Percentiles rank a stretch among this genome's conserved stretches.
phyloP scores from a whole-genome alignment of 2,797 vertebrate genomes.

The Chrysolophus pictus region DNA sequence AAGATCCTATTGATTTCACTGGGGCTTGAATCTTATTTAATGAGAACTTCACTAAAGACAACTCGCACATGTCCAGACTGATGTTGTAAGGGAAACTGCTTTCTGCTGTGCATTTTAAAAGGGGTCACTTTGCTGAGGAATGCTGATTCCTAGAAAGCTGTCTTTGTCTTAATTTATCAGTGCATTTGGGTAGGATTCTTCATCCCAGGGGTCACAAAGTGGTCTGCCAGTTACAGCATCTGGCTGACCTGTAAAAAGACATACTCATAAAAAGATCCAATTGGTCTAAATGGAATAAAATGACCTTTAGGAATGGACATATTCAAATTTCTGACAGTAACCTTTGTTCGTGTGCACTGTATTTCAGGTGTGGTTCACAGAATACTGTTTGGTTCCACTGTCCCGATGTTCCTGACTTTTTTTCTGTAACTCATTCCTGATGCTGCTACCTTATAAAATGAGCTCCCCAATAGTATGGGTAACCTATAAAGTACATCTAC shows the following conservation, averaged over 20 bases:
- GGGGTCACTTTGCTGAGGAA: accelerated
- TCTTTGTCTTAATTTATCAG: neutral
- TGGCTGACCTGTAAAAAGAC: neutral
- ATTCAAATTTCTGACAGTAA: accelerated
- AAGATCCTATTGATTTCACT: neutral
- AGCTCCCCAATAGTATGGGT: neutral
- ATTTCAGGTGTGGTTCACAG: neutral
- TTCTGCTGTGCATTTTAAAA: neutral
- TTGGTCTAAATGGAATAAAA: neutral
- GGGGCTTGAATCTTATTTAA: neutral
- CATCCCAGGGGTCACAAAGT: accelerated
- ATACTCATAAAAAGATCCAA: accelerated
- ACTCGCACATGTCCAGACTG: neutral
- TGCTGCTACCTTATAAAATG: neutral
- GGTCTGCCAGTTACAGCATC: neutral
- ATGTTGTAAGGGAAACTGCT: neutral
- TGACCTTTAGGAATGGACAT: accelerated
- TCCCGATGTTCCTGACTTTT: neutral
- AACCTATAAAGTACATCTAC: neutral
- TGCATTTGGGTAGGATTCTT: accelerated
- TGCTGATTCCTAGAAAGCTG: neutral
- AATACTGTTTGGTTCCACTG: too few relatives aligned
- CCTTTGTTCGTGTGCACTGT: accelerated
- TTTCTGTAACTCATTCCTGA: neutral
- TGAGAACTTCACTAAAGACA: neutral